These are phyloP conservation scores for Orcinus orca DNA, from an alignment of 2,113 vertebrate genomes.

Conservation along the genomic window DNA sequence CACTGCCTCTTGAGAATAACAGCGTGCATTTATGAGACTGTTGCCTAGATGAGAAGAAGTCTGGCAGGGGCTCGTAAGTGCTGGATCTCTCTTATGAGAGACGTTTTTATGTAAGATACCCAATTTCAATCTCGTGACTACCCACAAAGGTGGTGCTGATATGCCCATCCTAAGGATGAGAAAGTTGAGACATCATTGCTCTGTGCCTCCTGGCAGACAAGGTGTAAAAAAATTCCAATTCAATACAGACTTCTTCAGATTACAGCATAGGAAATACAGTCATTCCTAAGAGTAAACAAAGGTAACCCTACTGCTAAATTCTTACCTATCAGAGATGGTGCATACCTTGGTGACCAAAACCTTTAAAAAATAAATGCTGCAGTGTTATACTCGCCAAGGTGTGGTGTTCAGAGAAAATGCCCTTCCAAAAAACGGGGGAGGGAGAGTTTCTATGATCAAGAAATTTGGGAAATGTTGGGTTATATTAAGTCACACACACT, in stretches of 20 bases:
- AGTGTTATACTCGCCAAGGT: background rate
- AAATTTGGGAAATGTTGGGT: background rate
- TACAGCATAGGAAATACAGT: background rate
- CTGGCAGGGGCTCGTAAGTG: background rate
- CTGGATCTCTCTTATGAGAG: background rate
- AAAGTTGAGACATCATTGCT: background rate
- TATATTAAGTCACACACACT: background rate
- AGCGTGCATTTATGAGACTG: background rate
- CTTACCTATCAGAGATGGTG: background rate
- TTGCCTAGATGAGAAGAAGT: background rate
- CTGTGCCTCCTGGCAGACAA: background rate
- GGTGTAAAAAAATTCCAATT: background rate
- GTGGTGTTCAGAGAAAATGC: background rate
- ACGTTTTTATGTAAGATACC: background rate
- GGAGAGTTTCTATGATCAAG: background rate
- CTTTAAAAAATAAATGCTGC: background rate
- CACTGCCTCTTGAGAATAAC: background rate
- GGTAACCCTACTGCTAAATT: background rate
- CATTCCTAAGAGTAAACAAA: background rate
- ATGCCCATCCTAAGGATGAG: background rate
- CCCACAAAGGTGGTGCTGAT: background rate
- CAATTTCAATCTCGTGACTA: background rate
- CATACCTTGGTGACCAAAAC: background rate
- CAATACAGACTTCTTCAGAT: background rate
- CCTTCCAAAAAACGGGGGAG: background rate